Evolutionary conservation across 2,797 vertebrate species (phyloP).

Genomic region (Mergus octosetaceus): DNA sequence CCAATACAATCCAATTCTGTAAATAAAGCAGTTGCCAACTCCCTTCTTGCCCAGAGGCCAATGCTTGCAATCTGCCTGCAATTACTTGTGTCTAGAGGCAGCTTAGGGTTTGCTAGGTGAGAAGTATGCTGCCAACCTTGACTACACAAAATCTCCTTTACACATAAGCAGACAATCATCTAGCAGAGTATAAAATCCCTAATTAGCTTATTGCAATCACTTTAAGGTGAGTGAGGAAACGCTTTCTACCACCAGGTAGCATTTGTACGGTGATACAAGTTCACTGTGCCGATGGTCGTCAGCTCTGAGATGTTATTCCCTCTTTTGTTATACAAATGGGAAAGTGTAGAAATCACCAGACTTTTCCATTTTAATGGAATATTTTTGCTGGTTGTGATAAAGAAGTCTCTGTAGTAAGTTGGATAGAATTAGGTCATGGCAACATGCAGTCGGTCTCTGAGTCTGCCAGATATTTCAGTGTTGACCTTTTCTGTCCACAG

Average conservation of each 20-base stretch:
- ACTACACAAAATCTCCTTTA: not conserved
- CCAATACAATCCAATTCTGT: not conserved
- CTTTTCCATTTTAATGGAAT: not conserved
- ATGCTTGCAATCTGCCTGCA: not conserved
- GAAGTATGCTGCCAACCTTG: not conserved
- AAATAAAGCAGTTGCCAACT: not conserved
- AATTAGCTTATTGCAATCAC: not conserved
- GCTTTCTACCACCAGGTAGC: not conserved
- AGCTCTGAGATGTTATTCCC: not conserved
- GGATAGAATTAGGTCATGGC: constrained; percentile 55
- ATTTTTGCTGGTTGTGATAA: constrained; percentile 36
- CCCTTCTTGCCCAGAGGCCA: not conserved
- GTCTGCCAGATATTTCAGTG: constrained; percentile 50
- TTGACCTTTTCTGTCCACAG: constrained; percentile 45
- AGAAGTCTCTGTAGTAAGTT: constrained; percentile 53
- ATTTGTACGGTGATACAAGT: not conserved
- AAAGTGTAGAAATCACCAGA: not conserved
- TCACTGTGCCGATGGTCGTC: not conserved
- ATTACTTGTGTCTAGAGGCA: not conserved
- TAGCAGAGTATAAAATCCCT: not conserved
- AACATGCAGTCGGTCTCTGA: constrained; percentile 11
- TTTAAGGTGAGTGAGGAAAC: not conserved
- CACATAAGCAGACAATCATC: not conserved
- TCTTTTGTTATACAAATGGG: not conserved
- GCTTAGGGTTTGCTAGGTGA: not conserved